Base-by-base conservation (phyloP, 2,888 invertebrate genomes). In the Rapana venosa region DNA sequence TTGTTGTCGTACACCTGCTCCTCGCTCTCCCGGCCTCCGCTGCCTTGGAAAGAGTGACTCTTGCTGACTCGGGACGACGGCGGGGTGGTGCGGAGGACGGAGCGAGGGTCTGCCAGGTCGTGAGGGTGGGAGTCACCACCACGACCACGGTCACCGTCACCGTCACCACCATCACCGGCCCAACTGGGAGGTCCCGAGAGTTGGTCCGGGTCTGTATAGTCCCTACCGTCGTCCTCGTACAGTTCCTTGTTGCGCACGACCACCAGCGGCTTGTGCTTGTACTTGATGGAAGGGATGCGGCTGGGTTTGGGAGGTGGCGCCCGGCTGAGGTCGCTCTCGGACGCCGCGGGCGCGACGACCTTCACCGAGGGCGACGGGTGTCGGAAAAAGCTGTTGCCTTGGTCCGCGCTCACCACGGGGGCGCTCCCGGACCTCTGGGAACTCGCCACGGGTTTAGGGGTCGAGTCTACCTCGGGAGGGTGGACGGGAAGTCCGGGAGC, bases 301-400 rank as follows among this genome's bases (percentile, higher is more conserved):
- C 96, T 96, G 35, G 96, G 96, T 93, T 96, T 96, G 61, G 96
- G 96, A 13, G 96, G 96, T 6, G 96, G 94, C 22, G 94, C 92
- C 91, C 94, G 95, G 61, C 92, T 92, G 32, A 95, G 92, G 88
- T 94, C 92, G 90, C 94, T 94, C 81, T 95, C 95, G 20, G 95
- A 95, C 13, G 92, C 93, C 36, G 94, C 93, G 6, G 93, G 92
- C 8, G 92, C 90, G 66, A 93, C 74, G 70, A 22, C 1, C 22
- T 15, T 6, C 81, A 26, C 0, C 0, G 47, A 47, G 6, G 90
- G 74, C 22, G 35, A 30, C 15, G 83, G 56, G 22, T 32, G 36
- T 5, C 30, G 61, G n/a, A 47, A 84, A 58, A 26, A 58, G 36
- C 56, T 36, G 8, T 26, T 20, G 22, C 22, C 35, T 5, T 6